Base-by-base conservation (phyloP, 2,113 vertebrate species). In the Setophaga kirtlandii region DNA sequence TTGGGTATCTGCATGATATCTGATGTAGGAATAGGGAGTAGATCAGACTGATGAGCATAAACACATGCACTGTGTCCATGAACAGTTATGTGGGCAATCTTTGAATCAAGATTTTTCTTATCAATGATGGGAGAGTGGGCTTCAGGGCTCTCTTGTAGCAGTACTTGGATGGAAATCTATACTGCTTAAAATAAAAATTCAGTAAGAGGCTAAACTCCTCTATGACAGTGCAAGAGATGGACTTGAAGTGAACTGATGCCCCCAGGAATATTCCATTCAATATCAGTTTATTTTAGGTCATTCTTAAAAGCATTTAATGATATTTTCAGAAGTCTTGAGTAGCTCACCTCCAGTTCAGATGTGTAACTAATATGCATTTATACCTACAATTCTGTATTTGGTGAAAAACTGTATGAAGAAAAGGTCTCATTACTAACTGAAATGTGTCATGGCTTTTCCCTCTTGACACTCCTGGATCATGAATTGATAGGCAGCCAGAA, bases 51-150 rank as follows among this genome's bases (percentile, higher is more conserved):
- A 59, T 27, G 13, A 60, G 11, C 15, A 35, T 7, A 67, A 63
- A n/a, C 7, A 68, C 9, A 8, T 18, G 15, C 14, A 70, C 2
- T 2, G 1, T 37, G 27, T 33, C 19, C 42, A 49, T 22, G 14
- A 69, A 53, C 12, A 52, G 11, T 62, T 73, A 58, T 1, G 5
- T 30, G 7, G 14, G 3, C 2, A 78, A 30, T 8, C 16, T 80
- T 25, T 55, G 21, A 87, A 63, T 47, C 6, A 63, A 81, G 6
- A 6, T 22, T 87, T 76, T 60, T 65, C 25, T 91, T 63, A 42
- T 5, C 22, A 49, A 7, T 35, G 14, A 5, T 1, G 1, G 24
- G 3, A 91, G 5, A 14, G 3, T 10, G 17, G 44, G 27, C 30
- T 82, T 91, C 47, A 71, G 12, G 23, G 2, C 5, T 24, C 3